These are phyloP conservation scores for Heteropelma amictum DNA, from an alignment of 2,888 invertebrate species.

Conservation along the genomic window DNA sequence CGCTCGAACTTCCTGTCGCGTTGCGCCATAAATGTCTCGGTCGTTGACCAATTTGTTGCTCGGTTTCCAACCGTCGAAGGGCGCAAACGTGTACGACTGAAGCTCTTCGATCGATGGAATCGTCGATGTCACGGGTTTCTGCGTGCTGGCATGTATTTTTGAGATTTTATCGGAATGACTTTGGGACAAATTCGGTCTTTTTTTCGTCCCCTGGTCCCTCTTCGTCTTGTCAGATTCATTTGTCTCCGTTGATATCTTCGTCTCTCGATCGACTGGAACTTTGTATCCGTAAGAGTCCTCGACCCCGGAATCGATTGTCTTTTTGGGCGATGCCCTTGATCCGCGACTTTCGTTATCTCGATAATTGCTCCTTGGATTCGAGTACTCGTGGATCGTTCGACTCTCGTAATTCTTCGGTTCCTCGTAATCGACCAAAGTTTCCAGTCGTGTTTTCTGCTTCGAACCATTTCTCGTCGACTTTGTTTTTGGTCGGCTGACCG, in stretches of 20 bases:
- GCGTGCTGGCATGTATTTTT: background rate
- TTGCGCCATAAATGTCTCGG: constrained; percentile 28
- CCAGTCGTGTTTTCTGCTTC: constrained; percentile 41
- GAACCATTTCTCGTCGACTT: constrained; percentile 6
- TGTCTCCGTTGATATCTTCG: constrained; percentile 45
- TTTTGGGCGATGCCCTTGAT: constrained; percentile 25
- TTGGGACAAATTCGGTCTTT: background rate
- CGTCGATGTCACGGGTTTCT: background rate
- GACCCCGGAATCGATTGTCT: constrained; percentile 13
- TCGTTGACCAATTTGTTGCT: constrained; percentile 55
- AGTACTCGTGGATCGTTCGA: constrained; percentile 35
- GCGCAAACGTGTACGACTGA: constrained; percentile 57
- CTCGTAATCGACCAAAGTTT: constrained; percentile 28
- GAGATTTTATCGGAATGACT: background rate
- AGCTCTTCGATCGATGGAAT: constrained; percentile 48
- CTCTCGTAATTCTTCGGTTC: constrained; percentile 50
- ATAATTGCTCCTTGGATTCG: constrained; percentile 30
- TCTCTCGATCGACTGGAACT: constrained; percentile 52
- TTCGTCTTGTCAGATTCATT: constrained; percentile 35
- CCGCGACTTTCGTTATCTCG: constrained; percentile 56
- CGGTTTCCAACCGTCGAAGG: constrained; percentile 56
- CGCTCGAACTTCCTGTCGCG: constrained; percentile 1
- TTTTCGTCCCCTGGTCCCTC: constrained; percentile 5
- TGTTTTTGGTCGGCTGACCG: background rate
- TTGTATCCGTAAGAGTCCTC: constrained; percentile 62